Evolutionary conservation across 2,888 invertebrate genomes (phyloP).

Genomic region (Zaprionus bogoriensis): DNA sequence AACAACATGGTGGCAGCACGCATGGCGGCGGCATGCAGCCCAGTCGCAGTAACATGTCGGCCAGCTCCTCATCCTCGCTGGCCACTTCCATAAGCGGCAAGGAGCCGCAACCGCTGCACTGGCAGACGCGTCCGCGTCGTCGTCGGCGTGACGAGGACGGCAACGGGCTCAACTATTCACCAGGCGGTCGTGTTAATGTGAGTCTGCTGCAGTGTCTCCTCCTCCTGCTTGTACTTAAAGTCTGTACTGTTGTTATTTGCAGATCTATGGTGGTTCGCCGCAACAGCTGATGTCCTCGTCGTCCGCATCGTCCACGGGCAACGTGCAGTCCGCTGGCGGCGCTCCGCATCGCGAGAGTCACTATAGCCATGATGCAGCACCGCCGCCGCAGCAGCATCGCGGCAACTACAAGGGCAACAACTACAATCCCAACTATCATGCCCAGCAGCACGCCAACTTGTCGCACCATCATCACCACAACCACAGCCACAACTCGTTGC

Average conservation of each 20-base stretch:
- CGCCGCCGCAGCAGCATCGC: conserved; percentile 64
- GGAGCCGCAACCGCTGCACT: conserved; percentile 68
- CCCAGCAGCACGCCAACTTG: conserved; percentile 71
- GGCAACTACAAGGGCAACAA: conserved; percentile 80
- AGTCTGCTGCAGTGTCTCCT: too few species aligned
- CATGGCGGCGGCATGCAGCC: conserved; percentile 56
- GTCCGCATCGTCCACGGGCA: conserved; percentile 54
- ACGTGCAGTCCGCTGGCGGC: conserved; percentile 56
- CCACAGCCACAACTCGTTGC: conserved; percentile 44
- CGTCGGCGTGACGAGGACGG: conserved; percentile 80
- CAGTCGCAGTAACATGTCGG: conserved; percentile 70
- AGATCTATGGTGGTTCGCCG: conserved; percentile 69
- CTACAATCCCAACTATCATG: conserved; percentile 79
- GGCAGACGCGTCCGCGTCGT: conserved; percentile 77
- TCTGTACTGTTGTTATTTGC: conserved; percentile 7
- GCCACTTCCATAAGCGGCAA: conserved; percentile 68
- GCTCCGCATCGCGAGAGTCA: conserved; percentile 63
- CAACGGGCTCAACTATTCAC: conserved; percentile 77
- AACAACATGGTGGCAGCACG: conserved; percentile 53
- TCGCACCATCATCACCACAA: conserved; percentile 65
- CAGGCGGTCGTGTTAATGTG: conserved; percentile 70
- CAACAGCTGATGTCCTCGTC: conserved; percentile 64
- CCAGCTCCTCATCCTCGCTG: conserved; percentile 76
- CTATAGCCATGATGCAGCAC: conserved; percentile 70
- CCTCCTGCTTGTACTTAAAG: too few species aligned